Base-by-base conservation (phyloP, 2,888 invertebrate genomes). In the Heliconius hortense region DNA sequence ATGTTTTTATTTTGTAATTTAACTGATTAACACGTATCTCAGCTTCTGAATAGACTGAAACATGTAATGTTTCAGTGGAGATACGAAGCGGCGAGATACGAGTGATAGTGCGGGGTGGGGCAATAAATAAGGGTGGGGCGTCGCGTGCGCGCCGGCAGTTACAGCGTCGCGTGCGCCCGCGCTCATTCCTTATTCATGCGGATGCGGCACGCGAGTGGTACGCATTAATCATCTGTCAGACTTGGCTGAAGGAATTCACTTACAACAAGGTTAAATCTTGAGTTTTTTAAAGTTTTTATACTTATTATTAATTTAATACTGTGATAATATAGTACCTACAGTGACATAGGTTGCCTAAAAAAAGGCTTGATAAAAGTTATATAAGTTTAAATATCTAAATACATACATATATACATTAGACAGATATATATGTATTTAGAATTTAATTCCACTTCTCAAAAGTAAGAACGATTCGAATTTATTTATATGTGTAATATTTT, bases 151-250 rank as follows among this genome's bases (percentile, higher is more conserved):
- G 84, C 82, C 84, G 87, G 89, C 87, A 83, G 89, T 89, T 88
- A 85, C 87, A 85, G 84, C 87, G 88, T 92, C 88, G 93, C 93
- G 94, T 93, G 93, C 93, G 93, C 92, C 82, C 85, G 92, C 92
- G 90, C 91, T 93, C 93, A 91, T 94, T 92, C 87, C 88, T 90
- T 93, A 93, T 93, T 93, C 94, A 94, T 93, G 88, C 89, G 85
- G 86, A 81, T 81, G 81, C 79, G 81, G 84, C 93, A 91, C 92
- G 92, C 93, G 83, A 90, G 81, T 78, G 69, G 79, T 81, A 81
- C 80, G 81, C 83, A 81, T 81, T 81, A 80, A 79, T 79, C 80
- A 80, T 81, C 75, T 74, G 75, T 79, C 79, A 77, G 74, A 73
- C 71, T 75, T 77, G 48, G 74, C 73, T 78, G 71, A 78, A 75